Evolutionary conservation across 1,140 invertebrate genomes (phyloP).

Genomic region (Uloborus diversus): DNA sequence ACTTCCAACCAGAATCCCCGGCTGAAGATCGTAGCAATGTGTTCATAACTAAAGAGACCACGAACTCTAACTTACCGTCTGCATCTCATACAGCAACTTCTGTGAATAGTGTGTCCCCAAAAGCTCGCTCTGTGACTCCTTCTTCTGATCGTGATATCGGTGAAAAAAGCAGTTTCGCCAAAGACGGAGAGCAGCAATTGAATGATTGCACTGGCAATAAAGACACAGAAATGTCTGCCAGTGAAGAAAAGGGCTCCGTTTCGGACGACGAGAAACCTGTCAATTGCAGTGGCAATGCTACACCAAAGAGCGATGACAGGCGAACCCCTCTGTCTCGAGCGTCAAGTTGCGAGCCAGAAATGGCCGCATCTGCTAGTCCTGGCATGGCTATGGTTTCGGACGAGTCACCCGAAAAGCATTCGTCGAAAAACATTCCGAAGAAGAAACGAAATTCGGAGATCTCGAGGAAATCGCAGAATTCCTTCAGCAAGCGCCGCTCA

Average conservation of each 20-base stretch:
- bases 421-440: constrained; percentile 25
- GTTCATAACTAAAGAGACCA: constrained; percentile 27
- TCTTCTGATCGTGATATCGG: constrained; percentile 25
- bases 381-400: not conserved
- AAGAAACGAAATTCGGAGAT: constrained; percentile 25
- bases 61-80: constrained; percentile 13
- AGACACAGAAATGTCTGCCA: constrained; percentile 1
- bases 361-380: constrained; percentile 2
- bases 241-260: constrained; percentile 8
- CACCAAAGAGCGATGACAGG: constrained; percentile 50
- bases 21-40: constrained; percentile 23
- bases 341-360: constrained; percentile 35
- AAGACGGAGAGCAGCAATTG: constrained; percentile 16
- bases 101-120: constrained; percentile 6
- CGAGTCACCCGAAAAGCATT: not conserved
- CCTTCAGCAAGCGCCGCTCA: constrained; percentile 28
- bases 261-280: constrained; percentile 24
- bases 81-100: constrained; percentile 21
- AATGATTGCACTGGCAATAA: not conserved
- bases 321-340: constrained; percentile 34
- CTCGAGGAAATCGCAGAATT: constrained; percentile 5
- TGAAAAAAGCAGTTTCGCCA: constrained; percentile 1
- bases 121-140: constrained; percentile 27
- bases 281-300: constrained; percentile 3
- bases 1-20: constrained; percentile 46